Evolutionary conservation across 2,888 invertebrate species (phyloP), one percentile per base, ranked within the genome.

Genomic region (Eupithecia dodoneata): DNA sequence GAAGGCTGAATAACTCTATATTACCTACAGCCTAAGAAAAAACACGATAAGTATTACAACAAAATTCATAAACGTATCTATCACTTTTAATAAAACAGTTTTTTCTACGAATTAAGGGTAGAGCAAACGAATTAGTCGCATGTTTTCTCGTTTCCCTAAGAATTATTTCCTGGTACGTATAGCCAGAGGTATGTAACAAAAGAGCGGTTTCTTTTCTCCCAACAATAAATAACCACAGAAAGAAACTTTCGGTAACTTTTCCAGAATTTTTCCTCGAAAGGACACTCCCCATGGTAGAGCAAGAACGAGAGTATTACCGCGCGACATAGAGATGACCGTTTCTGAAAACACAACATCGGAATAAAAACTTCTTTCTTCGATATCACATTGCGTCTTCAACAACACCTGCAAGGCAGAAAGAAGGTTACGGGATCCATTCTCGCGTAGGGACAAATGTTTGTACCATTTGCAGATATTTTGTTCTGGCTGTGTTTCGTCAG

Each of bases 241-340:
- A 80, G 76, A 81, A 84, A 83, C 76, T 83, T 82, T 44, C 73
- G 55, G 75, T 77, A 80, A 82, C 81, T 80, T 81, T 76, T 74
- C 75, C 76, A 77, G 76, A 72, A 78, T 81, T 81, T 52, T 80
- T 80, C 79, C 80, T 79, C 73, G 65, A 76, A 81, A 77, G 80
- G 75, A 77, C 78, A 77, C 77, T 47, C 45, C 73, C 65, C 72
- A 67, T 45, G 72, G 18, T 55, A 73, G 69, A 73, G 70, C 18
- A 47, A 67, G 44, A 10, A 71, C 13, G 66, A 41, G 52, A 71
- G 30, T 30, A 18, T 41, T 13, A 69, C 15, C 18, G 41, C 52
- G 49, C 0, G 45, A 65, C 13, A 70, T 76, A 76, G 76, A 78
- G 47, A 66, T 18, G 70, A 69, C 30, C n/a, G 6, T 47, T 55